Conservation (phyloP, 1,140 invertebrate species). For the Macrotrachela quadricornifera region DNA sequence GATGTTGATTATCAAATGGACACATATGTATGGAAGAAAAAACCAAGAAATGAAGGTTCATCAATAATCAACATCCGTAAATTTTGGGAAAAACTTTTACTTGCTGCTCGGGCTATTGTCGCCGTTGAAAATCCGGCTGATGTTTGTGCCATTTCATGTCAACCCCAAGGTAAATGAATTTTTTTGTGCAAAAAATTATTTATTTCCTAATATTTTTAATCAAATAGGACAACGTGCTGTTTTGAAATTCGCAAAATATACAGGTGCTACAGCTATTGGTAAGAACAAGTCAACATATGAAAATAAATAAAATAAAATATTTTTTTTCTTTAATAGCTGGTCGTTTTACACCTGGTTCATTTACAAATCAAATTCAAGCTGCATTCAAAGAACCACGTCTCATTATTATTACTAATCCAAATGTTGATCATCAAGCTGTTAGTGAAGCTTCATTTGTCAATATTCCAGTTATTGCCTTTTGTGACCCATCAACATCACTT, state of each 20-base stretch:
- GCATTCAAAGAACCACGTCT: conserved; percentile 92
- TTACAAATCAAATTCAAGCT: conserved; percentile 83
- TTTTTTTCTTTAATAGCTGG: conserved; percentile 47
- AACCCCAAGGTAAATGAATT: conserved; percentile 37
- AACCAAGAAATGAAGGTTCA: conserved; percentile 44
- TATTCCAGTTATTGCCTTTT: conserved; percentile 95
- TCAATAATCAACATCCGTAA: conserved; percentile 75
- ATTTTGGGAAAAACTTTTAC: conserved; percentile 89
- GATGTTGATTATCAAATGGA: conserved; percentile 76
- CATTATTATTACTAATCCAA: conserved; percentile 82
- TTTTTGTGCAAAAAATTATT: too few relatives aligned
- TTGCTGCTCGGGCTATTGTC: conserved; percentile 88
- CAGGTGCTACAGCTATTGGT: conserved; percentile 37
- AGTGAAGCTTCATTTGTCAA: conserved; percentile 98
- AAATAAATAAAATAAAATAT: conserved; percentile 48
- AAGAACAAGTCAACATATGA: too few relatives aligned
- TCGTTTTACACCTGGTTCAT: conserved; percentile 92
- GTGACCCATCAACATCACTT: conserved; percentile 82
- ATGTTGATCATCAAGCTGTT: conserved; percentile 86
- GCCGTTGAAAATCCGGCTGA: conserved; percentile 92
- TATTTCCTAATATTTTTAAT: conserved; percentile 36
- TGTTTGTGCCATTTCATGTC: conserved; percentile 81
- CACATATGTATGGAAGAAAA: conserved; percentile 70
- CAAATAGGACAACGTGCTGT: conserved; percentile 89
- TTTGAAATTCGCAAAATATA: conserved; percentile 90